phyloP scores from a whole-genome alignment of 2,888 invertebrate genomes.

The Tachina fera region DNA sequence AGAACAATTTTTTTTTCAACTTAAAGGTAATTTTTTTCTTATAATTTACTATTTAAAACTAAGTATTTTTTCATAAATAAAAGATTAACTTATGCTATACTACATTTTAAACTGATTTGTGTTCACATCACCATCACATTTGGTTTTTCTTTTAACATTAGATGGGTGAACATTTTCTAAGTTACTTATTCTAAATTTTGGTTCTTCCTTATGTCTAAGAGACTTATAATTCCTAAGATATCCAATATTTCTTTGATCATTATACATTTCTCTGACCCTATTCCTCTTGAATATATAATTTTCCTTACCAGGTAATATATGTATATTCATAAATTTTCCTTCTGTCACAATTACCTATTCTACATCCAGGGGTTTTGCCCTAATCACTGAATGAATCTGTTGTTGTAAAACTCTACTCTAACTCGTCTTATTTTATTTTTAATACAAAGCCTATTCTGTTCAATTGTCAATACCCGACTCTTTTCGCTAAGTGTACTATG shows the following conservation, averaged over 20 bases:
- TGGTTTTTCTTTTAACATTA: background rate
- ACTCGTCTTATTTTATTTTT: no score
- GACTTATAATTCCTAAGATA: constrained; percentile 12
- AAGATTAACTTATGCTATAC: no score
- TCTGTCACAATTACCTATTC: constrained; percentile 41
- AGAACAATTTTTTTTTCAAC: no score
- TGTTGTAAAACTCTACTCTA: no score
- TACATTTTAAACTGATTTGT: no score
- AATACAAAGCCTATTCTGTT: no score
- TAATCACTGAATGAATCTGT: constrained; percentile 34
- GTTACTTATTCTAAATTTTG: constrained; percentile 19
- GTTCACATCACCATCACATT: background rate
- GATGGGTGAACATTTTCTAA: constrained; percentile 23
- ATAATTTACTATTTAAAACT: no score
- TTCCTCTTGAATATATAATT: background rate
- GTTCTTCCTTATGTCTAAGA: constrained; percentile 7
- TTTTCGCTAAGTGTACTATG: no score
- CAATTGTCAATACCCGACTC: no score
- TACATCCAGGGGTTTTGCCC: constrained; percentile 38
- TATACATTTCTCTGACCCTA: background rate
- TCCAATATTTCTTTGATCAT: background rate
- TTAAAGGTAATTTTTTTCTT: no score
- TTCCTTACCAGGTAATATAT: background rate
- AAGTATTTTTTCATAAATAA: no score
- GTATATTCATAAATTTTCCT: background rate